These are phyloP conservation scores for Acronicta psi DNA, from an alignment of 2,888 invertebrate genomes.

Conservation along the genomic window DNA sequence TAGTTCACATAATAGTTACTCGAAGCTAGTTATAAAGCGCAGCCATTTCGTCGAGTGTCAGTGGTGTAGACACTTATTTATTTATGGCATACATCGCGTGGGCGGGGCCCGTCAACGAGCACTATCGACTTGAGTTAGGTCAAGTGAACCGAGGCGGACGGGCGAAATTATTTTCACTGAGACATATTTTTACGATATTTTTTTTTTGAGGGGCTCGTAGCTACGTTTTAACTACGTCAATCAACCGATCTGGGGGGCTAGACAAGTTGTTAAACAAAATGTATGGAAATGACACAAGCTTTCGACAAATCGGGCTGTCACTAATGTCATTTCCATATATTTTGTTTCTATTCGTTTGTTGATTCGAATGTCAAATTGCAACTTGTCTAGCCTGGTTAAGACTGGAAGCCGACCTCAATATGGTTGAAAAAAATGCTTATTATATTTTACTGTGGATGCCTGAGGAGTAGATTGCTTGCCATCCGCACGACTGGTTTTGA, in stretches of 20 bases:
- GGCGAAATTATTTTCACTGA: conserved; percentile 61
- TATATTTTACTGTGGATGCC: conserved; percentile 6
- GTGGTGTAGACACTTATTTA: conserved; percentile 69
- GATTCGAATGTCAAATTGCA: no score
- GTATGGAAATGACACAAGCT: no score
- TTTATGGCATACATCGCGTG: conserved; percentile 64
- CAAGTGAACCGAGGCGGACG: conserved; percentile 60
- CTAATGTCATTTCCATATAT: no score
- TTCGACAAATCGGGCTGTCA: no score
- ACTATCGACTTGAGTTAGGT: conserved; percentile 69
- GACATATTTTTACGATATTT: conserved; percentile 13
- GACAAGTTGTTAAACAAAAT: no score
- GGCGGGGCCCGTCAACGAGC: conserved; percentile 59
- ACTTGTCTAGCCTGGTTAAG: no score
- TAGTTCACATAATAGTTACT: background rate
- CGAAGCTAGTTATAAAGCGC: conserved; percentile 4
- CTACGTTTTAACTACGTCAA: no score
- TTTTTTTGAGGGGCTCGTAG: no score
- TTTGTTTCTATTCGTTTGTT: no score
- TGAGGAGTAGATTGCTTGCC: conserved; percentile 30
- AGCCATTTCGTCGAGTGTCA: conserved; percentile 51
- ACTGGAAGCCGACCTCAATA: no score
- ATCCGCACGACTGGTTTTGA: conserved; percentile 8
- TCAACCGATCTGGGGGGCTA: no score
- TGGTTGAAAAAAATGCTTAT: background rate